Base-by-base conservation (phyloP, 2,797 vertebrate species). In the Spinus pinus region DNA sequence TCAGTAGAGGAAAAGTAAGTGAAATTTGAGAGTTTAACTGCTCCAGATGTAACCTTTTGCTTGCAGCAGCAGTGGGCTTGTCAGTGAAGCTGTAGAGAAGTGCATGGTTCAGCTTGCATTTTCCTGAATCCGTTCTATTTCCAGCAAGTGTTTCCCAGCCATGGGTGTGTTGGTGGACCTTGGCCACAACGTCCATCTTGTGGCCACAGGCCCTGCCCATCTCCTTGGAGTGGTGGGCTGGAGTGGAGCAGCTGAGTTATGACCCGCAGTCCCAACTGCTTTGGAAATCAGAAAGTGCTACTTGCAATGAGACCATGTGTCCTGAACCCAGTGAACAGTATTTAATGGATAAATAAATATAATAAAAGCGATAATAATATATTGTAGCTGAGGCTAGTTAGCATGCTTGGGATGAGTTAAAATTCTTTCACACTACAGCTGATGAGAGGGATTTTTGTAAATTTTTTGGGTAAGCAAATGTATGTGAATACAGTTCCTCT, bases 391-490 rank as follows among this genome's bases (percentile, higher is more conserved):
- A 37, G 70, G 27, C 20, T 81, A 20, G 14, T 23, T 37, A 77
- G 41, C 5, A 1, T 42, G 22, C 53, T 53, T 83, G 50, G 56
- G 53, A 90, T 89, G 75, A 56, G 65, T 77, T 94, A 73, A 96
- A 70, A 28, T 77, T 86, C 81, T 95, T 95, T 94, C 70, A 93
- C 47, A 25, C 50, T 35, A 22, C 19, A 92, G 83, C 64, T 71
- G 81, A 85, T 56, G 71, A 92, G 20, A 19, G 54, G 17, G 30
- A 47, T 64, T 86, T 83, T 88, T 85, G 75, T 90, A 83, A 78
- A 86, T 92, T 47, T 88, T 86, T 95, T 93, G 57, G 54, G 50
- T 94, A 91, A 72, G 61, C 69, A 92, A 79, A 61, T 65, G 51
- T 79, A 84, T 70, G 57, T 53, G 2, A 20, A 70, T 79, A 53